Evolutionary conservation across 2,888 invertebrate genomes (phyloP), one percentile per base, ranked within the genome.

Genomic region (Leptinotarsa tumamoca): DNA sequence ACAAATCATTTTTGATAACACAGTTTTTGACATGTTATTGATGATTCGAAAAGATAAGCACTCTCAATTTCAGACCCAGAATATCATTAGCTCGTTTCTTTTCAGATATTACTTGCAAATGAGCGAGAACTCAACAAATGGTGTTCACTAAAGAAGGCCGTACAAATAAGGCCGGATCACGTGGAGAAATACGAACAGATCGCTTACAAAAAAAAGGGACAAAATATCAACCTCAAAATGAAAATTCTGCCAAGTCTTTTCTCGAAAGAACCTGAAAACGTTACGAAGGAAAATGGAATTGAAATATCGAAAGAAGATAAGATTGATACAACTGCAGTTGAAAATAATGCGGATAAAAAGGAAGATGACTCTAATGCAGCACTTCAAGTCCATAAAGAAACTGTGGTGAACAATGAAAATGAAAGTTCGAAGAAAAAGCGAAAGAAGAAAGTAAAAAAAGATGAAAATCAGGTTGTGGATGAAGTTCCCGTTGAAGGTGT

Each of bases 51-150:
- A 43, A 10, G 43, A 43, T 10, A 10, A 43, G 43, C 43, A 10
- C 43, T 43, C 43, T 43, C 43, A 33, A 10, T 33, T 33, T 33
- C 10, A 33, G 7, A 33, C 33, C 33, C 33, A 33, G 10, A 33
- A 33, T 10, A 10, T 33, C 2, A 17, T 52, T 4, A 5, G 52
- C 61, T 72, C 3, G 43, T 66, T 68, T 67, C 17, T 56, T 87
- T 89, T 27, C 85, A 97, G 96, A 97, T 99, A 84, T 90, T 99
- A 74, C 89, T 92, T 82, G 97, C 98, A 0, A 95, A 96, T 85
- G 99, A 99, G 87, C 94, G 93, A 81, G 98, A 99, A 88, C 89
- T 99, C 13, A 99, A 99, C 84, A 93, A 93, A 83, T 99, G 99
- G 99, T 97, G 95, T 82, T 96, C 98, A 0, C 88, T 98, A 4